phyloP scores from a whole-genome alignment of 2,888 invertebrate genomes.

The Cremastinae sp. region DNA sequence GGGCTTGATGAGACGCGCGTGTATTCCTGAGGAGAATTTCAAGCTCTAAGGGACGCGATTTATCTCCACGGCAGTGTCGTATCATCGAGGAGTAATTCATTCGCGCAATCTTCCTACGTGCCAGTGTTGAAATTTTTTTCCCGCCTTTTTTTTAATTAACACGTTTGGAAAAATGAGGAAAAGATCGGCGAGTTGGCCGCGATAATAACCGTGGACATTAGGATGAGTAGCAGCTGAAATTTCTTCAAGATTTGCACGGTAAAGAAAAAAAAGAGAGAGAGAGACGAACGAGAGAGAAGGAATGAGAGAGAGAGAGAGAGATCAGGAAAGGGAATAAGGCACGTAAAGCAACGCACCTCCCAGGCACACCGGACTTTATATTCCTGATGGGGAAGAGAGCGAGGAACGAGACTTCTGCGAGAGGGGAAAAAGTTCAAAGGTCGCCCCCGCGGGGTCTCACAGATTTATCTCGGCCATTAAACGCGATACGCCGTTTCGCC shows the following conservation, averaged over 20 bases:
- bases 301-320: not conserved
- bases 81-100: conserved; percentile 58
- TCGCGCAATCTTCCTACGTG: conserved; percentile 30
- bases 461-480: conserved; percentile 64
- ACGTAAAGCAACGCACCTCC: conserved; percentile 44
- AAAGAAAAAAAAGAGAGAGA: no score
- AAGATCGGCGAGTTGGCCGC: conserved; percentile 3
- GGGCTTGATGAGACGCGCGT: conserved; percentile 55
- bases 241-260: not conserved
- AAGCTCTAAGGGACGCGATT: conserved; percentile 11
- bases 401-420: conserved; percentile 50
- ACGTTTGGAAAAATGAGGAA: conserved; percentile 49
- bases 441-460: conserved; percentile 54
- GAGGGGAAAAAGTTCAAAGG: conserved; percentile 57
- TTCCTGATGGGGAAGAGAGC: conserved; percentile 33
- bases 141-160: conserved; percentile 54
- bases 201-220: conserved; percentile 60
- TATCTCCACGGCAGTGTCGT: conserved; percentile 45
- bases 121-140: conserved; percentile 9
- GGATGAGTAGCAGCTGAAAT: conserved; percentile 34
- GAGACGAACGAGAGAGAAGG: not conserved
- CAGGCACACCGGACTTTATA: conserved; percentile 33
- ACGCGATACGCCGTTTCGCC: conserved; percentile 61
- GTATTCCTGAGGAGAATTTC: conserved; percentile 35
- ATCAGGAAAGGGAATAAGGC: conserved; percentile 9